Percentiles rank a stretch among this genome's conserved stretches.
These are phyloP conservation scores for Ciconia nigra DNA, from an alignment of 2,797 vertebrate genomes.

Conservation along the genomic window DNA sequence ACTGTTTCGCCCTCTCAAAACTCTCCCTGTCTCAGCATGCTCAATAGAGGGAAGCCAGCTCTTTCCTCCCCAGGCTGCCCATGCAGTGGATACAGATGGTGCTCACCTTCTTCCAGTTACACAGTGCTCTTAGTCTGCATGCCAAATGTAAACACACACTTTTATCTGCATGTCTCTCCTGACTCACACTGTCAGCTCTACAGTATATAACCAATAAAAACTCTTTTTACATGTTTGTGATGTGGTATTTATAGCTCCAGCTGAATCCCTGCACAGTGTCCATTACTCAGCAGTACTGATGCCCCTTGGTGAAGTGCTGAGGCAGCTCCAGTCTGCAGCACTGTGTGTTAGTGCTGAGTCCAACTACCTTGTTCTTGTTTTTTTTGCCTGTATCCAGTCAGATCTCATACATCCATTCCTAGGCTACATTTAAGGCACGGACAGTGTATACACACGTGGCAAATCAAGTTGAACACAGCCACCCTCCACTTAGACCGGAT, in stretches of 20 bases:
- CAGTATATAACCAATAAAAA: slow-evolving; percentile 81
- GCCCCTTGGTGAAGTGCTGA: neutral
- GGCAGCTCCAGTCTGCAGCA: neutral
- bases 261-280: neutral
- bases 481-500: neutral
- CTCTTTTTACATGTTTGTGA: slow-evolving; percentile 51
- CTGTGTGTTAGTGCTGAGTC: rapidly evolving
- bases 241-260: neutral
- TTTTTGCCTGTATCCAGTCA: neutral
- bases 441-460: rapidly evolving
- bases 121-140: slow-evolving; percentile 71
- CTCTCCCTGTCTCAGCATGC: slow-evolving; percentile 25
- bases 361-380: rapidly evolving
- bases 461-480: neutral
- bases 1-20: neutral
- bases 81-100: slow-evolving; percentile 19
- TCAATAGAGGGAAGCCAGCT: slow-evolving; percentile 7
- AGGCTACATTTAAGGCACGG: neutral
- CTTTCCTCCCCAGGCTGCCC: slow-evolving; percentile 13
- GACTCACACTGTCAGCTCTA: slow-evolving; percentile 68
- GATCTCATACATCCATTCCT: neutral
- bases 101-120: slow-evolving; percentile 23
- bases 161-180: slow-evolving; percentile 75
- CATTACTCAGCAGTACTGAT: neutral
- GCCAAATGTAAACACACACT: slow-evolving; percentile 66